A percentile compares a stretch with the other conserved stretches of the same genome.
phyloP scores from a whole-genome alignment of 2,797 vertebrate species.

The Myotis daubentonii region DNA sequence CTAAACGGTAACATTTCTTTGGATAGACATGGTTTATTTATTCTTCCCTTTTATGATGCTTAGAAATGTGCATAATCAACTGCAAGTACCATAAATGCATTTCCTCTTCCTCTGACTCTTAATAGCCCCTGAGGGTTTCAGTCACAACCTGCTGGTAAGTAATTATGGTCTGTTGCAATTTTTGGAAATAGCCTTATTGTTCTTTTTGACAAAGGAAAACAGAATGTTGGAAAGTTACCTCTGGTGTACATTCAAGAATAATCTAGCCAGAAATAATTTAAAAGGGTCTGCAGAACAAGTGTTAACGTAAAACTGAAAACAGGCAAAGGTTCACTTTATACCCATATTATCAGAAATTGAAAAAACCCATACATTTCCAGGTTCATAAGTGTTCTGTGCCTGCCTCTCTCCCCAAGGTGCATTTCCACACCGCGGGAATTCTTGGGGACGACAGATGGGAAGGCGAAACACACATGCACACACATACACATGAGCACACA shows the following conservation, averaged over 20 bases:
- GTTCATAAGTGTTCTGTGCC: background rate
- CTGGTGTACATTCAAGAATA: conserved; percentile 12
- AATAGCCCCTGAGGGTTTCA: conserved; percentile 2
- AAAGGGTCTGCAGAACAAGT: conserved; percentile 42
- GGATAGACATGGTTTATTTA: conserved; percentile 16
- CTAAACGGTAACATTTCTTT: background rate
- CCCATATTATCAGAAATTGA: background rate
- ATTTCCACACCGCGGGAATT: background rate
- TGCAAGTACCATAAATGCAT: background rate
- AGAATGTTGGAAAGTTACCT: background rate
- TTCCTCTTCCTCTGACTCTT: conserved; percentile 25
- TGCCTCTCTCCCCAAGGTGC: background rate
- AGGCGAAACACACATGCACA: background rate
- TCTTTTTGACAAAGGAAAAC: conserved; percentile 17
- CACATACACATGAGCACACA: background rate
- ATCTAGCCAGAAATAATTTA: background rate
- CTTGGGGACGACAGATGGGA: background rate
- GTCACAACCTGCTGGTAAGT: conserved; percentile 33
- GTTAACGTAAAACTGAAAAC: conserved; percentile 49
- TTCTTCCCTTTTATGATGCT: background rate
- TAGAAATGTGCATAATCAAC: background rate
- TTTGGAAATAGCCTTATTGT: conserved; percentile 47
- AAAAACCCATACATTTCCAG: background rate
- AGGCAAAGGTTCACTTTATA: background rate
- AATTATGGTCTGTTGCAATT: conserved; percentile 47